Evolutionary conservation across 2,888 invertebrate genomes (phyloP).

Genomic region (Polydrusus cervinus): DNA sequence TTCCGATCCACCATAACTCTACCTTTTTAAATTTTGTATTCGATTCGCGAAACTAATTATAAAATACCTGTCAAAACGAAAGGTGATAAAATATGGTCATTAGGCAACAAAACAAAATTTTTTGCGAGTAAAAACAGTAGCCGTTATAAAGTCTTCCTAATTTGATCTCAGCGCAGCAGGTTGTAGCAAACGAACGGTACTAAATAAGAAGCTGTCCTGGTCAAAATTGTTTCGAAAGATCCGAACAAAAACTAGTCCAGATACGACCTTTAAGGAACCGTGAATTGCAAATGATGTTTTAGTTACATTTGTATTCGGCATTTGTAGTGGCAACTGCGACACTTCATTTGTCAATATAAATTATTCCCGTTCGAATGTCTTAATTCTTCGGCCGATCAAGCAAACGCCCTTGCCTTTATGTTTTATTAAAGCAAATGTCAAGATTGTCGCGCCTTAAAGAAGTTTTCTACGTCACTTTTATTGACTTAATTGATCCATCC

Average conservation of each 20-base stretch:
- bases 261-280: constrained; percentile 56
- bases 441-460: constrained; percentile 46
- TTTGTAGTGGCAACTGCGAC: constrained; percentile 69
- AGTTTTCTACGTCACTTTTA: constrained; percentile 54
- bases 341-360: constrained; percentile 71
- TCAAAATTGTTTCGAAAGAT: constrained; percentile 29
- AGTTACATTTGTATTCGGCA: constrained; percentile 66
- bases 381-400: constrained; percentile 59
- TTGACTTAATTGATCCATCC: constrained; percentile 56
- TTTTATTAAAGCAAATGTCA: constrained; percentile 29
- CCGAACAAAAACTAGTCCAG: constrained; percentile 66
- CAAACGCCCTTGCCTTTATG: constrained; percentile 23
- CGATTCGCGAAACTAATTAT: constrained; percentile 28
- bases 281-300: constrained; percentile 69
- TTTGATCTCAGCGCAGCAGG: constrained; percentile 33
- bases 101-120: constrained; percentile 14
- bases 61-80: constrained; percentile 33
- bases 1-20: no score
- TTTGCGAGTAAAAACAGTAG: constrained; percentile 26
- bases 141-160: constrained; percentile 29
- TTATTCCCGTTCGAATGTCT: constrained; percentile 68
- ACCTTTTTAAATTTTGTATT: constrained; percentile 1
- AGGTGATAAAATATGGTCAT: constrained; percentile 34
- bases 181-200: constrained; percentile 5
- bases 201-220: constrained; percentile 29